phyloP scores from a whole-genome alignment of 2,113 vertebrate species.

The Corythaeola cristata region DNA sequence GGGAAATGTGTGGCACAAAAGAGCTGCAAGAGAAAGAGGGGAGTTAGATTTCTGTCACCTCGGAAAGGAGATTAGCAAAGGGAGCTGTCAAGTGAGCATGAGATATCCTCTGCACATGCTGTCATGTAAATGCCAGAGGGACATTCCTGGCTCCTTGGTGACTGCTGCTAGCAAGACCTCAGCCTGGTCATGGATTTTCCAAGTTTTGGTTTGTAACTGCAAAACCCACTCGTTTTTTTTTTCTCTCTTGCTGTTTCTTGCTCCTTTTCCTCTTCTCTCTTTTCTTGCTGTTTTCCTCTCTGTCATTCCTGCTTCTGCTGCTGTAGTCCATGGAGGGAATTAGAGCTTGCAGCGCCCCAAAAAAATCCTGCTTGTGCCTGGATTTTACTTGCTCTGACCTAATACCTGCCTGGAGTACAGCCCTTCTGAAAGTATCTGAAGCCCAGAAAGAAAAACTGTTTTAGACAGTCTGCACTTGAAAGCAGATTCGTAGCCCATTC shows the following conservation, averaged over 20 bases:
- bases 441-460: background rate
- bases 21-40: background rate
- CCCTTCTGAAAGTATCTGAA: background rate
- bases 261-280: background rate
- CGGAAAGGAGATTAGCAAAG: slow-evolving; percentile 46
- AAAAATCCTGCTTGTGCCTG: background rate
- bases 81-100: slow-evolving; percentile 54
- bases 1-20: background rate
- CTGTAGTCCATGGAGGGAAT: background rate
- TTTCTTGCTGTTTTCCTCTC: background rate
- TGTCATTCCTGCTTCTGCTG: background rate
- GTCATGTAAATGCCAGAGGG: slow-evolving; percentile 45
- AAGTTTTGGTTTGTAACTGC: background rate
- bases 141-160: slow-evolving; percentile 45
- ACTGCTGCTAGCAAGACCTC: slow-evolving; percentile 31
- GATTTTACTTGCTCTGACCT: background rate
- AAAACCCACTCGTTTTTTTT: background rate
- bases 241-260: background rate
- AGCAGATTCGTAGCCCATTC: background rate
- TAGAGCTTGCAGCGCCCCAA: background rate
- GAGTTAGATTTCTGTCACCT: slow-evolving; percentile 50
- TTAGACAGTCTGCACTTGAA: background rate
- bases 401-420: background rate
- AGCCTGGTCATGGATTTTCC: background rate
- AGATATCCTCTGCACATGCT: slow-evolving; percentile 31